These are phyloP conservation scores for Lerista edwardsae DNA, from an alignment of 2,797 vertebrate species.

Conservation along the genomic window DNA sequence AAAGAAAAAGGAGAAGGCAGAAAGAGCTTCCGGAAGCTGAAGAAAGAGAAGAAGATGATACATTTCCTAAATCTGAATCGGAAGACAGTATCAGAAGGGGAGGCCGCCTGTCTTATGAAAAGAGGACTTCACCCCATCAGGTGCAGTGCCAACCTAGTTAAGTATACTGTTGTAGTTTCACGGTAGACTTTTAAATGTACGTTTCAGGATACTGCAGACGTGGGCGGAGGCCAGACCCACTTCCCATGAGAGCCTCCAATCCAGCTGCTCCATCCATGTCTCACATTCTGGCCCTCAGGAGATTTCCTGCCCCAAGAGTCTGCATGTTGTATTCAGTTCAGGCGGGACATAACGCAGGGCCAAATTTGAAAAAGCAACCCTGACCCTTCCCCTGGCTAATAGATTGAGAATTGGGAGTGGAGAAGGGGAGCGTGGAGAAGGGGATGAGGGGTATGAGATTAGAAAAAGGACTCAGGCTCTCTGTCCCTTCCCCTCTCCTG, in stretches of 20 bases:
- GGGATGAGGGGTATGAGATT: background rate
- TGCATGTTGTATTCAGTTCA: background rate
- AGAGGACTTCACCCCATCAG: constrained; percentile 90
- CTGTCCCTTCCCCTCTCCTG: background rate
- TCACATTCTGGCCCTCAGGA: background rate
- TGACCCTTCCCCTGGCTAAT: background rate
- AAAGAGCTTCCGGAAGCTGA: constrained; percentile 80
- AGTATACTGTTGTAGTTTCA: background rate
- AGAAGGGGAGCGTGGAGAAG: no score
- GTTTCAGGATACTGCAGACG: constrained; percentile 8
- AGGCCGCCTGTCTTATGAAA: constrained; percentile 84
- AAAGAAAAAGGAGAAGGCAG: constrained; percentile 87
- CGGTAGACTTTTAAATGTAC: background rate
- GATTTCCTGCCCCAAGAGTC: background rate
- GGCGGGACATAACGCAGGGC: background rate
- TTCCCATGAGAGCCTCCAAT: background rate
- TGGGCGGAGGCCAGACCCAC: background rate
- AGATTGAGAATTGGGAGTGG: background rate
- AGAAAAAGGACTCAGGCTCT: no score
- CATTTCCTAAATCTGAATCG: constrained; percentile 85
- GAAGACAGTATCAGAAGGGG: constrained; percentile 86
- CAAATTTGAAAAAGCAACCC: background rate
- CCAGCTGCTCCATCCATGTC: no score
- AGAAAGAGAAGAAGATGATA: constrained; percentile 80
- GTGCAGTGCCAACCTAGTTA: constrained; percentile 67